Percentiles rank a stretch among this genome's conserved stretches.
Conservation (phyloP, 2,113 vertebrate species). For the Cygnus atratus region DNA sequence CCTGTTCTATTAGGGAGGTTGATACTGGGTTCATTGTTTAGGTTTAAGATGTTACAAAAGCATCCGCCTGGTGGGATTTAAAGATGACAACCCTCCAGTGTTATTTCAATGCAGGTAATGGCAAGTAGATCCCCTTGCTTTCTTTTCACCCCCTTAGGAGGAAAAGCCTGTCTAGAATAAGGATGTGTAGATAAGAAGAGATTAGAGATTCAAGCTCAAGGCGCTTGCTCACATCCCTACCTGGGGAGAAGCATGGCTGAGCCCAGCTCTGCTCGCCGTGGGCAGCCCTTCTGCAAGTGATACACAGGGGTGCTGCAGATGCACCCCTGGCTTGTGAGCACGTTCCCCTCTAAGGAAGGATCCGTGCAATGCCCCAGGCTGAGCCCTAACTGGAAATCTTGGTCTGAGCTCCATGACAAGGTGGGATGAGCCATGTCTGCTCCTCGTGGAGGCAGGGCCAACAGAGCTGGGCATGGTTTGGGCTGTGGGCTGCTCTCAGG, state of each 20-base stretch:
- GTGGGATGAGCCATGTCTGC: neutral
- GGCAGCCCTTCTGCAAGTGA: neutral
- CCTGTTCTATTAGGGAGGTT: conserved; percentile 59
- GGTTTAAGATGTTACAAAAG: conserved; percentile 63
- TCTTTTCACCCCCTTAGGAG: conserved; percentile 12
- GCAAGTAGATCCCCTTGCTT: conserved; percentile 27
- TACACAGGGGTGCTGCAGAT: neutral
- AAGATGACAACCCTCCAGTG: conserved; percentile 46
- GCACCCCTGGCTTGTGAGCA: neutral
- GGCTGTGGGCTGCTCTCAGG: neutral
- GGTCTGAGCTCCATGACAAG: neutral
- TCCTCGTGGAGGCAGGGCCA: neutral
- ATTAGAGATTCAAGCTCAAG: conserved; percentile 29
- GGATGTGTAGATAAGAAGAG: conserved; percentile 48
- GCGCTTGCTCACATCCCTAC: neutral
- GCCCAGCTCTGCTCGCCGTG: neutral
- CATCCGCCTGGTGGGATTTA: conserved; percentile 46
- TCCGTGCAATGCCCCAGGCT: neutral
- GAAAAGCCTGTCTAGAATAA: conserved; percentile 49
- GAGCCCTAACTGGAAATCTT: neutral
- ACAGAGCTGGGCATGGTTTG: neutral
- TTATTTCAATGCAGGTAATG: conserved; percentile 32
- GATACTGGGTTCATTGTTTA: conserved; percentile 62
- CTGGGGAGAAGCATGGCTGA: neutral
- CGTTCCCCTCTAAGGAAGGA: neutral